Base-by-base conservation (phyloP, 2,797 vertebrate genomes). In the Furcifer pardalis region DNA sequence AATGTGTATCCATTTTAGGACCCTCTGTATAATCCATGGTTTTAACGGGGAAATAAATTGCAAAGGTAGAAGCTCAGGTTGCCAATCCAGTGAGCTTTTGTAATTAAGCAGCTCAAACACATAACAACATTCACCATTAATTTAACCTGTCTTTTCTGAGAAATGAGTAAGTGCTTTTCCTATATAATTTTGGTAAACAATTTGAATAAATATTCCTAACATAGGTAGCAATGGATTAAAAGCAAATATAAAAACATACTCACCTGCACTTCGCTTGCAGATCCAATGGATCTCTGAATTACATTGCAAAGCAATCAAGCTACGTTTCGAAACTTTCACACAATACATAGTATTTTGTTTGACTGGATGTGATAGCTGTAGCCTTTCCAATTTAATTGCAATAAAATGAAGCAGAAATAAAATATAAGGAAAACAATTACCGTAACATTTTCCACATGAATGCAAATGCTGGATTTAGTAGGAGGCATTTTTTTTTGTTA, bases 191-290 rank as follows among this genome's bases (percentile, higher is more conserved):
- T 77, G 21, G 9, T 59, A 76, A 23, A 76, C 37, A 37, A 40
- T 23, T 10, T 77, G 59, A 15, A n/a, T 60, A 37, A 60, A 60
- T 80, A 25, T 37, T 60, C 65, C 19, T 46, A 30, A 72, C 42
- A 42, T 12, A 65, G 27, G 46, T 1, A 44, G 35, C 15, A 59
- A 68, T 1, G 3, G 6, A 52, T 71, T 62, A 77, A 72, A 49
- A 46, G 10, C 74, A 71, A 25, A 7, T 5, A 68, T 37, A 52
- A 15, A 79, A 65, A 74, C 27, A 37, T 56, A 78, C 85, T 86
- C 49, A 87, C 86, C 30, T 59, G 65, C n/a, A 84, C 21, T 81
- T 87, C 73, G 78, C 21, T 81, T 84, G 79, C 86, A 87, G 44
- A 87, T 87, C 86, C 86, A 87, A 12, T 77, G 86, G n/a, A 78